phyloP scores from a whole-genome alignment of 2,797 vertebrate genomes.

The Onychomys torridus region DNA sequence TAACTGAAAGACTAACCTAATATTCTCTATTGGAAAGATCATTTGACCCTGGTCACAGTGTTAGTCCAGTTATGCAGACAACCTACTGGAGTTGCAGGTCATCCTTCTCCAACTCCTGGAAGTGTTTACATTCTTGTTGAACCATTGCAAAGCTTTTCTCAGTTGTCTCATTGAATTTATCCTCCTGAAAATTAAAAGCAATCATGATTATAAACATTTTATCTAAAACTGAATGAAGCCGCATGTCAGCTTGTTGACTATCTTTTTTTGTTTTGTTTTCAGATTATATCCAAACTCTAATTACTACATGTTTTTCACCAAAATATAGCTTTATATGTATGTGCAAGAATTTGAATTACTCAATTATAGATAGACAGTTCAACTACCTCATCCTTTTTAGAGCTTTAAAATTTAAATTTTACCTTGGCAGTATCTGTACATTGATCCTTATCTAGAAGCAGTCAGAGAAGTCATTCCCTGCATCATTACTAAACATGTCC shows the following conservation, averaged over 20 bases:
- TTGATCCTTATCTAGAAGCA: neutral
- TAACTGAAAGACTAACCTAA: neutral
- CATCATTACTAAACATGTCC: neutral
- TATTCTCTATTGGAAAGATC: neutral
- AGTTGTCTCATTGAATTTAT: constrained; percentile 79
- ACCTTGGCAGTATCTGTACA: neutral
- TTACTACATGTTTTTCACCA: neutral
- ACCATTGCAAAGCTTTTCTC: constrained; percentile 62
- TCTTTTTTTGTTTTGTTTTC: neutral
- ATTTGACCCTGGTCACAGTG: neutral
- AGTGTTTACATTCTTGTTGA: constrained; percentile 77
- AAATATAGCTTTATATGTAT: neutral
- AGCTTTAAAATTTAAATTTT: constrained; percentile 25
- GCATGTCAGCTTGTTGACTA: neutral
- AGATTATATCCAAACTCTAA: neutral
- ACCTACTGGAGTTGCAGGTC: constrained; percentile 81
- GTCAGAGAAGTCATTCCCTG: neutral
- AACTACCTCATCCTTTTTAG: constrained; percentile 14
- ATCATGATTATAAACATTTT: neutral
- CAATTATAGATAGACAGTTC: neutral
- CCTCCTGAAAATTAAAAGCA: constrained; percentile 77
- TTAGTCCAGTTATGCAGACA: neutral
- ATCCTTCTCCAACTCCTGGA: constrained; percentile 77
- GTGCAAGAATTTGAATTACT: neutral
- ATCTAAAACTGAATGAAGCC: neutral